These are phyloP conservation scores for Platysternon megacephalum DNA, from an alignment of 2,113 vertebrate genomes.

Conservation along the genomic window DNA sequence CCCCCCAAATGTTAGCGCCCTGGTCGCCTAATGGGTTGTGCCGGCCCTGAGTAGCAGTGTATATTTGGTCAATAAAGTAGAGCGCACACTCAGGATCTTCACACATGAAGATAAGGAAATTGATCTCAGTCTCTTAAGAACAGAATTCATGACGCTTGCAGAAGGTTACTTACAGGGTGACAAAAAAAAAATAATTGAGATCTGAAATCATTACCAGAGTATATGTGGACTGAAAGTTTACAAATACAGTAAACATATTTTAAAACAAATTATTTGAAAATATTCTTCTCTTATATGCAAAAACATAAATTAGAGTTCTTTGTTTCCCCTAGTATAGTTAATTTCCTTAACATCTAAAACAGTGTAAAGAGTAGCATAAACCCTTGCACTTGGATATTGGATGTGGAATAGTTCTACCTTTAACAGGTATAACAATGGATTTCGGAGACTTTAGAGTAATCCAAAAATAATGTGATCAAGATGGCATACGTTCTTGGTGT, in stretches of 20 bases:
- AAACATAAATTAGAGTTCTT: neutral
- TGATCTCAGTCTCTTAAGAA: neutral
- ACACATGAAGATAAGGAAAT: neutral
- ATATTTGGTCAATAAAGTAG: neutral
- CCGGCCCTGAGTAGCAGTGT: no score
- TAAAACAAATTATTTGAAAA: neutral
- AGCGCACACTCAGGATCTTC: neutral
- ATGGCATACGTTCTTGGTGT: neutral
- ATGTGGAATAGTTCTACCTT: neutral
- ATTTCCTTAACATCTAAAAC: neutral
- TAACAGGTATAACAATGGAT: neutral
- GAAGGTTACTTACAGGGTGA: neutral
- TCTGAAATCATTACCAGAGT: neutral
- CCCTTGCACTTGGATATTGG: neutral
- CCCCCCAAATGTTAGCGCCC: no score
- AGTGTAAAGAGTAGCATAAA: neutral
- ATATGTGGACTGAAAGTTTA: neutral
- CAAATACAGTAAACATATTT: neutral
- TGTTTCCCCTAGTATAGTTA: neutral
- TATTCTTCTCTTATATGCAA: neutral
- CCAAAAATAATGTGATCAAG: neutral
- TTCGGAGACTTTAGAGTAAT: neutral
- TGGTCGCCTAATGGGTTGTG: no score
- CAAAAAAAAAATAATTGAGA: neutral
- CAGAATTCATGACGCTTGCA: neutral